phyloP scores from a whole-genome alignment of 2,888 invertebrate genomes.

The Crocallis elinguaria region DNA sequence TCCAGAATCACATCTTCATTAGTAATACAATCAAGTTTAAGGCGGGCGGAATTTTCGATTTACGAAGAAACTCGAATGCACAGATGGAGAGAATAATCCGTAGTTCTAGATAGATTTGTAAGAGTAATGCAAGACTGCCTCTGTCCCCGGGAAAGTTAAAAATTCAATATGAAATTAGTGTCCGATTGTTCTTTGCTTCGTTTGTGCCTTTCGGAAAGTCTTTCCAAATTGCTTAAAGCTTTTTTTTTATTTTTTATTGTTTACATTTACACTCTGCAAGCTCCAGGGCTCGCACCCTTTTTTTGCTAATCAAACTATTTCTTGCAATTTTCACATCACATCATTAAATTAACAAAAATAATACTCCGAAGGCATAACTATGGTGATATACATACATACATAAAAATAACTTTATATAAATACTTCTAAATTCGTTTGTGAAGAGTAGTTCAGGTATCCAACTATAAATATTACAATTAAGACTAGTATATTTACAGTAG shows the following conservation, averaged over 20 bases:
- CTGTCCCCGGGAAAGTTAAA: slow-evolving; percentile 35
- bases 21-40: slow-evolving; percentile 64
- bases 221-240: not conserved
- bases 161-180: slow-evolving; percentile 41
- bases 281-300: not conserved
- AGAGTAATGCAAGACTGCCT: slow-evolving; percentile 32
- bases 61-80: slow-evolving; percentile 48
- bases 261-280: not conserved
- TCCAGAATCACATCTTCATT: slow-evolving; percentile 64
- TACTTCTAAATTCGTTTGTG: no score
- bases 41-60: slow-evolving; percentile 59
- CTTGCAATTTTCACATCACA: no score
- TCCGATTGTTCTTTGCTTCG: slow-evolving; percentile 28
- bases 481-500: no score
- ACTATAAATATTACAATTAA: no score
- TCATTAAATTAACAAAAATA: no score
- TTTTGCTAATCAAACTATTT: no score
- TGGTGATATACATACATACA: no score
- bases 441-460: no score
- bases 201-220: slow-evolving; percentile 5
- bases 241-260: not conserved
- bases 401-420: no score
- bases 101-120: slow-evolving; percentile 33
- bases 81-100: slow-evolving; percentile 34
- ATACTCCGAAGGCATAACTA: no score